Base-by-base conservation (phyloP, 2,113 vertebrate species). In the Leptosomus discolor region DNA sequence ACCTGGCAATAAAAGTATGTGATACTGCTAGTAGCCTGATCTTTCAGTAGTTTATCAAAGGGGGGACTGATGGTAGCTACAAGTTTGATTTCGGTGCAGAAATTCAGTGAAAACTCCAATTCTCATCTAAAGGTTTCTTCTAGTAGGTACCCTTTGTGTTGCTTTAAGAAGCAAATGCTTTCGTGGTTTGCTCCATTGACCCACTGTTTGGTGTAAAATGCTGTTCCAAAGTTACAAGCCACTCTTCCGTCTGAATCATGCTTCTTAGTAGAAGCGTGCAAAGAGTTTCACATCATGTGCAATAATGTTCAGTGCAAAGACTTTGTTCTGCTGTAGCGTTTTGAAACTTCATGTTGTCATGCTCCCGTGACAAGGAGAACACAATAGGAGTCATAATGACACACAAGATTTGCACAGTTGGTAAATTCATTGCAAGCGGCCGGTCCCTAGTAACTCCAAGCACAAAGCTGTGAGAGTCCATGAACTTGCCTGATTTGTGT, bases 371-470 rank as follows among this genome's bases (percentile, higher is more conserved):
- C 94, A 85, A 82, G 93, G 80, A 57, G 39, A 92, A 12, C 71
- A 95, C 89, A 79, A 76, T 51, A 50, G 92, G 45, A 97, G 74
- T 76, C 87, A 23, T 69, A 88, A 54, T 92, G 95, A 94, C 92
- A 92, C 91, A 70, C 19, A 10, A 46, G 50, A 37, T 88, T 95
- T 92, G 77, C 92, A 92, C 94, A 91, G 65, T 53, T 79, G n/a
- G 65, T 80, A 41, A 85, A 69, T 85, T 82, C 48, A 15, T 87
- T 91, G 61, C 37, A 61, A 65, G 87, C 82, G 61, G 80, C 86
- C 2, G 9, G 53, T 70, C 41, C 74, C 67, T 79, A 77, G 65
- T 85, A 76, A 61, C 57, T 92, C 64, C 23, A 30, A 46, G 54
- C 45, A 45, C 43, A n/a, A 36, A 85, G 73, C 76, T 82, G 48